Evolutionary conservation across 2,113 vertebrate species (phyloP).

Genomic region (Lepus timidus): DNA sequence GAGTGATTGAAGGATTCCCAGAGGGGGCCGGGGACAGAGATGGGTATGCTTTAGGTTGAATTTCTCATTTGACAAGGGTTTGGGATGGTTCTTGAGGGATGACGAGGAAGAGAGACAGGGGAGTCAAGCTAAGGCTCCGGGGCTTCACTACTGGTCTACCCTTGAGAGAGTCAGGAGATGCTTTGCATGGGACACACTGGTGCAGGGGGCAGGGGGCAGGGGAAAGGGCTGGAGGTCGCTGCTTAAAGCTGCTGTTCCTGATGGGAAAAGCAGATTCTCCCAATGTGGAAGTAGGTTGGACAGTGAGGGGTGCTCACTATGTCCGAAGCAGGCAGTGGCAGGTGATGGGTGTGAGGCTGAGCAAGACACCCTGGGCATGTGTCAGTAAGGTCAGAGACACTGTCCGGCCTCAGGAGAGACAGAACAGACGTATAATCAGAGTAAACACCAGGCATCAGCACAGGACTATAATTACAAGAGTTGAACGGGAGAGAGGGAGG

Average conservation of each 20-base stretch:
- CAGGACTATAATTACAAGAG: conserved; percentile 66
- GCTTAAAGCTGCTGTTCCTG: background rate
- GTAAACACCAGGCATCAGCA: conserved; percentile 46
- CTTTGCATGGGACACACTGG: background rate
- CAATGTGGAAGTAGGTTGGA: background rate
- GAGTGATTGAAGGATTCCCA: background rate
- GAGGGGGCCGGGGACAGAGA: background rate
- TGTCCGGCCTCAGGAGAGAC: conserved; percentile 61
- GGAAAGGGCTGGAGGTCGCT: conserved; percentile 9
- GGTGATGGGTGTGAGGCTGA: background rate
- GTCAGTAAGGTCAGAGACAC: conserved; percentile 65
- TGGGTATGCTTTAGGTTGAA: background rate
- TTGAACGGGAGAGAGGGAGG: background rate
- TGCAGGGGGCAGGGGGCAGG: background rate
- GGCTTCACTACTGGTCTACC: background rate
- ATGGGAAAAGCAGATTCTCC: background rate
- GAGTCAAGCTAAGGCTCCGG: background rate
- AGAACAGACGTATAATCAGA: conserved; percentile 77
- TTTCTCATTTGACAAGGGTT: background rate
- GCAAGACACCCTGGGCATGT: conserved; percentile 9
- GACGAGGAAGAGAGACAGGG: background rate
- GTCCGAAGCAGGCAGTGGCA: background rate
- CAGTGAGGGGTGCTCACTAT: background rate
- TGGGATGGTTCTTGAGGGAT: conserved; percentile 20
- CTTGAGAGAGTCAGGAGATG: background rate